A percentile compares a stretch with the other conserved stretches of the same genome.
Conservation (phyloP, 2,797 vertebrate genomes). For the Rhinophrynus dorsalis region DNA sequence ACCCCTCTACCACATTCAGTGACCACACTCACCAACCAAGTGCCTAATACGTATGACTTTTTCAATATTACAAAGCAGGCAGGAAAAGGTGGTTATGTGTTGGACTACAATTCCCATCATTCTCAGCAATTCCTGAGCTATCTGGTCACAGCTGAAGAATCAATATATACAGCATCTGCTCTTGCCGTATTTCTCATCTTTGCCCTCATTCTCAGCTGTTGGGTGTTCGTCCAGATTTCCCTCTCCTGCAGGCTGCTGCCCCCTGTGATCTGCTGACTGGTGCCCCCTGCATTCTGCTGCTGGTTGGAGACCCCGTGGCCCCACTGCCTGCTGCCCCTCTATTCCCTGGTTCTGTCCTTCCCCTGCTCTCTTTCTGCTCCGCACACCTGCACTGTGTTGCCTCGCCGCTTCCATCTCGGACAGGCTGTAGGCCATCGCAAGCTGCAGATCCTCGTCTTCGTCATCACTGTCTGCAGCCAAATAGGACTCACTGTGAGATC, state of each 20-base stretch:
- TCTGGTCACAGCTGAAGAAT: too few relatives aligned
- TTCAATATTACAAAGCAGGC: too few relatives aligned
- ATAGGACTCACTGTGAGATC: slow-evolving; percentile 73
- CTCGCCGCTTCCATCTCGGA: slow-evolving; percentile 90
- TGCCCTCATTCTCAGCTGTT: not conserved
- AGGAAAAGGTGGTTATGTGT: too few relatives aligned
- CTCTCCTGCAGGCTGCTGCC: not conserved
- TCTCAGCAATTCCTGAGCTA: too few relatives aligned
- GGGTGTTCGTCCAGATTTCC: not conserved
- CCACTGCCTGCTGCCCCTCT: not conserved
- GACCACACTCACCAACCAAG: too few relatives aligned
- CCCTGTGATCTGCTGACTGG: not conserved
- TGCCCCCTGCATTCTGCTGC: not conserved
- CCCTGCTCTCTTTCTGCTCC: not conserved
- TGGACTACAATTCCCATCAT: too few relatives aligned
- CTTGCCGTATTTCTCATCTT: slow-evolving; percentile 2
- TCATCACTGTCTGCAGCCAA: slow-evolving; percentile 68
- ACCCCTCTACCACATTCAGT: too few relatives aligned
- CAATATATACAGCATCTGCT: slow-evolving; percentile 28
- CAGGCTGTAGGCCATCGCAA: slow-evolving; percentile 95
- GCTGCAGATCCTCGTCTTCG: slow-evolving; percentile 91
- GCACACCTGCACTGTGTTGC: slow-evolving; percentile 78
- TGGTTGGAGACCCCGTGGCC: not conserved
- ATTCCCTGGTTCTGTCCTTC: not conserved
- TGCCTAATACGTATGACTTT: too few relatives aligned